These are phyloP conservation scores for Sycophila sp. DNA, from an alignment of 1,140 invertebrate genomes.

Conservation along the genomic window DNA sequence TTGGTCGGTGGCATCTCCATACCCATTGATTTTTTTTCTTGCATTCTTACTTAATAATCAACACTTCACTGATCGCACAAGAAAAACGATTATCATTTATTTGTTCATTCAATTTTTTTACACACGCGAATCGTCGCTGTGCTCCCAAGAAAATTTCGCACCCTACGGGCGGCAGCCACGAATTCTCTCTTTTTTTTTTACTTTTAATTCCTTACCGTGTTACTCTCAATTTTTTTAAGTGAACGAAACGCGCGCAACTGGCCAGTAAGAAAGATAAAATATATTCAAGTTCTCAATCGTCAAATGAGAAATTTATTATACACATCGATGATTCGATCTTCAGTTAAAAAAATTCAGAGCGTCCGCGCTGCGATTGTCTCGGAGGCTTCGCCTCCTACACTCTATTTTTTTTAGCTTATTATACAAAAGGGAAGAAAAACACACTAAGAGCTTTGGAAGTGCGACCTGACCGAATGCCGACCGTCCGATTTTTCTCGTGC, in stretches of 20 bases:
- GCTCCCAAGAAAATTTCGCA: no score
- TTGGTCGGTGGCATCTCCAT: no score
- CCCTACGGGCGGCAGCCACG: no score
- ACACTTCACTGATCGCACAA: constrained; percentile 2
- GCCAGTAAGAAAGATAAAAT: constrained; percentile 27
- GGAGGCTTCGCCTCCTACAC: no score
- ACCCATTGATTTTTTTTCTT: no score
- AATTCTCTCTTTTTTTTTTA: no score
- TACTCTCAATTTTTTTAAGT: constrained; percentile 38
- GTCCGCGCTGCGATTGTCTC: constrained; percentile 17
- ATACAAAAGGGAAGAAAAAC: constrained; percentile 28
- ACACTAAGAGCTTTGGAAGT: constrained; percentile 13
- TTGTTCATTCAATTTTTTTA: no score
- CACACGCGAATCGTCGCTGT: no score
- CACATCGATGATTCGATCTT: no score
- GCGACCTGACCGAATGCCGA: no score
- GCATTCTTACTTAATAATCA: constrained; percentile 19
- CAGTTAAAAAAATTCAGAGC: constrained; percentile 36
- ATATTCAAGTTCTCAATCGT: constrained; percentile 17
- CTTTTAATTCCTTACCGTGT: neutral
- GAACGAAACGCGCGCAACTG: neutral
- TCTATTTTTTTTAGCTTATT: neutral
- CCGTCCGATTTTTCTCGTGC: no score
- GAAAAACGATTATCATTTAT: neutral
- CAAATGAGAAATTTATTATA: constrained; percentile 17